phyloP scores from a whole-genome alignment of 2,113 vertebrate species.

The Engraulis encrasicolus region DNA sequence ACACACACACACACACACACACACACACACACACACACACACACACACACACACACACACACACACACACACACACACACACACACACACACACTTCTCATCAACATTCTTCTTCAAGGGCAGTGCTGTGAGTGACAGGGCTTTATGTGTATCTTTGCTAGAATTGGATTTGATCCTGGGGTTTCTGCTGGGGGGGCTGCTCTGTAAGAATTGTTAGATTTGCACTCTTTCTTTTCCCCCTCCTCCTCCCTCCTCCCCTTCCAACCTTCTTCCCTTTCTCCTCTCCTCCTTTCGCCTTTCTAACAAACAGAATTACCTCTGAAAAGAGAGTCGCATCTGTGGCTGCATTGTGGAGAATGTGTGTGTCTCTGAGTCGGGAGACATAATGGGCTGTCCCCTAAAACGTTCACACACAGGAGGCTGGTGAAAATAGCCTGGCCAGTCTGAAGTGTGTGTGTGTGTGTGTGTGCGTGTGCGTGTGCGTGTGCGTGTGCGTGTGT shows the following conservation, averaged over 20 bases:
- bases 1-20: too few relatives aligned
- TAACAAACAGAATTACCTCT: conserved; percentile 86
- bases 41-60: too few relatives aligned
- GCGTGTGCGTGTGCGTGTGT: background rate
- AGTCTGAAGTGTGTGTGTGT: background rate
- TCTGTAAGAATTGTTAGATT: conserved; percentile 85
- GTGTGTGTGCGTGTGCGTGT: conserved; percentile 5
- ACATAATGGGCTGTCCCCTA: conserved; percentile 73
- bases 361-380: conserved; percentile 73
- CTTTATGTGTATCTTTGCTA: conserved; percentile 88
- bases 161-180: conserved; percentile 91
- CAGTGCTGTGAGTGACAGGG: conserved; percentile 85
- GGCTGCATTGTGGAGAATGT: conserved; percentile 69
- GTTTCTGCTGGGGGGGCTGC: conserved; percentile 80
- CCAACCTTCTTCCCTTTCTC: conserved; percentile 48
- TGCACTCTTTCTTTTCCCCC: conserved; percentile 53
- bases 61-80: too few relatives aligned
- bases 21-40: too few relatives aligned
- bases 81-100: conserved; percentile 67
- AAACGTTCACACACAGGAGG: background rate
- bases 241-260: conserved; percentile 49
- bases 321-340: conserved; percentile 56
- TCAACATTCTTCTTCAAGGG: conserved; percentile 86
- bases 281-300: conserved; percentile 68
- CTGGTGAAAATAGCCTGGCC: background rate